Percentiles rank a stretch among this genome's conserved stretches.
Evolutionary conservation across 2,113 vertebrate genomes (phyloP).

Genomic region (Neotragus moschatus): DNA sequence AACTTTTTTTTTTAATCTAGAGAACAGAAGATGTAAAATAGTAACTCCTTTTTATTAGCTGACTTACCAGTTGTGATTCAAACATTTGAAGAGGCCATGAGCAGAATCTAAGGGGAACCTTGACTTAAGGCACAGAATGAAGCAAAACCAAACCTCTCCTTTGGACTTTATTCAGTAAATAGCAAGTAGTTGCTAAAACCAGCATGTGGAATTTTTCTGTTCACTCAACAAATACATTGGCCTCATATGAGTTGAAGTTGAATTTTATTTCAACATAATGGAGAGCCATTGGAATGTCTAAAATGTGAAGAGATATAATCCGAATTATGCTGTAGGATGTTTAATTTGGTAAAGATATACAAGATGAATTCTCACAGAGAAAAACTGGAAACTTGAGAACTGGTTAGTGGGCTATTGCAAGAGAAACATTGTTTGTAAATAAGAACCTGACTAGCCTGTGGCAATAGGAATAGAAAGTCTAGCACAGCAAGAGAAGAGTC

Average conservation of each 20-base stretch:
- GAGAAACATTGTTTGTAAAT: background rate
- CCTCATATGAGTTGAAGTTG: background rate
- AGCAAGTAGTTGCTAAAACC: background rate
- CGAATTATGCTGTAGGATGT: slow-evolving; percentile 42
- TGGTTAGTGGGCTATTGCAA: background rate
- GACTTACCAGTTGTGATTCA: background rate
- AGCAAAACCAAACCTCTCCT: background rate
- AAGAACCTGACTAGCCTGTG: background rate
- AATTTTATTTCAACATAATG: slow-evolving; percentile 30
- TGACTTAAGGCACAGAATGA: background rate
- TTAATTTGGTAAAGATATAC: slow-evolving; percentile 23
- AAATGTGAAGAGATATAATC: slow-evolving; percentile 28
- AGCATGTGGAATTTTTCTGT: background rate
- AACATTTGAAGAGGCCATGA: background rate
- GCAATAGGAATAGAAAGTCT: background rate
- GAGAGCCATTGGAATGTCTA: slow-evolving; percentile 30
- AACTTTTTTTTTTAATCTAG: background rate
- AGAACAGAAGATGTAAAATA: background rate
- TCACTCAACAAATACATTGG: background rate
- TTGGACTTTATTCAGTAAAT: background rate
- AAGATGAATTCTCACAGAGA: slow-evolving; percentile 5
- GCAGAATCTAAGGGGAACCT: background rate
- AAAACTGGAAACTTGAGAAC: background rate
- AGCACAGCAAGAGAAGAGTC: background rate
- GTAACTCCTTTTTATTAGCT: background rate